These are phyloP conservation scores for Scaptomyza reducta DNA, from an alignment of 2,888 invertebrate genomes.

Conservation along the genomic window DNA sequence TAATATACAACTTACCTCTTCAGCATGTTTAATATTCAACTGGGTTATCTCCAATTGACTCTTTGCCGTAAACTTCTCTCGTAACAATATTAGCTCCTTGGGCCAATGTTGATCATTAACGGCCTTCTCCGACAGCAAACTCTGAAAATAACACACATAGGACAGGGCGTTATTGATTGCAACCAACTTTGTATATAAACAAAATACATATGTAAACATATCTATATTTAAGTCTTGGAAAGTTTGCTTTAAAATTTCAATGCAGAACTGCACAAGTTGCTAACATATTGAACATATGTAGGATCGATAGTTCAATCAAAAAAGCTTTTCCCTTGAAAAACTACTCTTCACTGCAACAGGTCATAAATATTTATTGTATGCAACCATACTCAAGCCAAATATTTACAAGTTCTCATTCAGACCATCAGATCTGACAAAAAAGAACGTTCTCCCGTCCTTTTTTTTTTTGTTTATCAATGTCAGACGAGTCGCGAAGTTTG, in stretches of 20 bases:
- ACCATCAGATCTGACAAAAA: constrained; percentile 19
- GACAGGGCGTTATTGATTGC: constrained; percentile 11
- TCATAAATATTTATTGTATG: constrained; percentile 69
- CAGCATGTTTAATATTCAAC: constrained; percentile 86
- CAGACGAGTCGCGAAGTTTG: constrained; percentile 14
- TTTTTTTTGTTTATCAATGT: constrained; percentile 28
- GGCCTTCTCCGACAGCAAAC: constrained; percentile 88
- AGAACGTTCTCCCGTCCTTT: neutral
- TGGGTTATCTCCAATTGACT: constrained; percentile 87
- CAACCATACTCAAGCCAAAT: constrained; percentile 49
- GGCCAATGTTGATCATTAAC: constrained; percentile 90
- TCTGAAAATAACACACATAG: constrained; percentile 84
- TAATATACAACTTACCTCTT: constrained; percentile 85
- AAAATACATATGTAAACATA: constrained; percentile 7
- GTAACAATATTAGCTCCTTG: constrained; percentile 88
- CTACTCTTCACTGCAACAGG: constrained; percentile 16
- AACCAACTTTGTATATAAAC: constrained; percentile 8
- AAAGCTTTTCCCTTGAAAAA: constrained; percentile 2
- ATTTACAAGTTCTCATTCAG: constrained; percentile 52
- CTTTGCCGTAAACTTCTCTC: constrained; percentile 90
- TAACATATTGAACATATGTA: constrained; percentile 5
- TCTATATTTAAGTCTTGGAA: constrained; percentile 29
- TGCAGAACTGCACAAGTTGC: constrained; percentile 27
- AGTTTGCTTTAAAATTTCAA: too few species aligned
- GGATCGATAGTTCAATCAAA: neutral